phyloP scores from a whole-genome alignment of 1,140 invertebrate species.

The Drosophila auraria region DNA sequence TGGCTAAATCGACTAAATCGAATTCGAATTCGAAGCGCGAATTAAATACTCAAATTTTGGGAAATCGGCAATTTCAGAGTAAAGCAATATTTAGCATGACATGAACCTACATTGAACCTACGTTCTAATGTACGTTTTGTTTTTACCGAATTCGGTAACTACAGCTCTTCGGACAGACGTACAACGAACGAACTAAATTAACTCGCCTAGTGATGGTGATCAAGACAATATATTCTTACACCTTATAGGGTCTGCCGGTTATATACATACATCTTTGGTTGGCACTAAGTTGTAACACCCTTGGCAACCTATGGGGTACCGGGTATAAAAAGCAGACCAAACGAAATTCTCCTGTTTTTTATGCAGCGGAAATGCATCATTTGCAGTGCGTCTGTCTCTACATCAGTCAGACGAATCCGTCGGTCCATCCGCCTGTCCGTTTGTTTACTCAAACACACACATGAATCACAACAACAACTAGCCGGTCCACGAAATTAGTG shows the following conservation, averaged over 20 bases:
- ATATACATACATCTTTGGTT: neutral
- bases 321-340: constrained; percentile 30
- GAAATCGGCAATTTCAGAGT: too few species aligned
- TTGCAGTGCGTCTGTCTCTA: constrained; percentile 37
- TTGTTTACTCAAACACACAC: constrained; percentile 67
- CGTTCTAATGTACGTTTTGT: too few species aligned
- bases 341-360: constrained; percentile 50
- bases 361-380: constrained; percentile 78
- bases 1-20: neutral
- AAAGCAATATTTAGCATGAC: too few species aligned
- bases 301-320: neutral
- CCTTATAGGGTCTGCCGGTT: neutral
- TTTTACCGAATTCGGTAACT: too few species aligned
- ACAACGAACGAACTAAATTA: neutral
- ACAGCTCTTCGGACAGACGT: neutral
- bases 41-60: too few species aligned
- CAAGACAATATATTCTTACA: neutral
- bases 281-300: neutral
- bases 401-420: constrained; percentile 39
- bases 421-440: constrained; percentile 34
- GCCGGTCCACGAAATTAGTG: constrained; percentile 62
- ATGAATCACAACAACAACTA: neutral
- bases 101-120: too few species aligned
- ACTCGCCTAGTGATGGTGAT: neutral
- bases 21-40: too few species aligned